These are phyloP conservation scores for Porites evermanni DNA, from an alignment of 92 coral and sea anemone genomes.

Conservation along the genomic window DNA sequence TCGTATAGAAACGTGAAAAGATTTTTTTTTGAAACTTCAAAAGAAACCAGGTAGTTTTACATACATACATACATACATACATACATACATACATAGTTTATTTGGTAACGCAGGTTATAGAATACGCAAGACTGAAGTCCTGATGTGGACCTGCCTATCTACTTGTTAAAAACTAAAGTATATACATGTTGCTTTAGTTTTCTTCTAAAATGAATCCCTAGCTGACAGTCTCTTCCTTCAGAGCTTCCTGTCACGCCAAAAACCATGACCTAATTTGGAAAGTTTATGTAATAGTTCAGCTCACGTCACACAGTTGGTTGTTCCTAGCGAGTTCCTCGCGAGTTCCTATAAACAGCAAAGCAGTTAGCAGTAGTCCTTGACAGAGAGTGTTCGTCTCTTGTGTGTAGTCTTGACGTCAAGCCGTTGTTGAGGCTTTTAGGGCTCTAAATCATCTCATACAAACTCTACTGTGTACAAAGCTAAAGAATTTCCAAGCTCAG, in stretches of 20 bases:
- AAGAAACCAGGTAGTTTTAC: no score
- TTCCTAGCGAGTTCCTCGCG: not conserved
- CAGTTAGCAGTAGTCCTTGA: not conserved
- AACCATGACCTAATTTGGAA: conserved; percentile 17
- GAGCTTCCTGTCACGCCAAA: not conserved
- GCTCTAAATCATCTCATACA: not conserved
- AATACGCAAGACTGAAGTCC: no score
- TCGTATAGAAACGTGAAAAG: no score
- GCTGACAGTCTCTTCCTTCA: not conserved
- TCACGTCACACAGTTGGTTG: no score
- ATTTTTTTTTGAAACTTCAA: no score
- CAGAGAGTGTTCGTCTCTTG: not conserved
- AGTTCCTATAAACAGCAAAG: not conserved
- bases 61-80: no score
- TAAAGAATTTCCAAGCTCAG: not conserved
- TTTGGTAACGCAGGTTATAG: no score
- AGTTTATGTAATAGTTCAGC: no score
- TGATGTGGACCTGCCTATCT: no score
- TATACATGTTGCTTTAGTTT: no score
- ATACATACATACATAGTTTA: no score
- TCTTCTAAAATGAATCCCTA: not conserved
- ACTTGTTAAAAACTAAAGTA: no score
- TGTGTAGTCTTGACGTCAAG: not conserved
- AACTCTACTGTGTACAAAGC: not conserved
- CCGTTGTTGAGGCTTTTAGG: not conserved